Evolutionary conservation across 2,113 vertebrate species (phyloP).

Genomic region (Crotalus helleri): DNA sequence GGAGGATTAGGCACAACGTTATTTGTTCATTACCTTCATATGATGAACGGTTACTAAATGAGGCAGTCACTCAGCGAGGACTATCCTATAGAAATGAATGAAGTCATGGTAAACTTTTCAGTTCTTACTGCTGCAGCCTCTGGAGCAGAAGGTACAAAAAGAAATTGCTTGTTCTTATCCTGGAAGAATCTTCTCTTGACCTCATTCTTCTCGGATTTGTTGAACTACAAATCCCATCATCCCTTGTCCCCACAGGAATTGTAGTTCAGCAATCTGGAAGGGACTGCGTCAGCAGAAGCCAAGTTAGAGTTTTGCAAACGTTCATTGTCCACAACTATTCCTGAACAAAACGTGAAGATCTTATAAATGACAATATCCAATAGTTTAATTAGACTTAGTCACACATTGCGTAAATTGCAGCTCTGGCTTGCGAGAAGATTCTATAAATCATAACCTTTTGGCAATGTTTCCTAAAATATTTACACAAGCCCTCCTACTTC

Average conservation of each 20-base stretch:
- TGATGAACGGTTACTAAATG: too few relatives aligned
- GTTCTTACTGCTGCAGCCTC: too few relatives aligned
- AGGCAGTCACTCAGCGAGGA: too few relatives aligned
- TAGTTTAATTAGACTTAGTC: background rate
- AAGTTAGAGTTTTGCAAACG: background rate
- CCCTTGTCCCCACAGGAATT: background rate
- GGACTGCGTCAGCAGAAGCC: too few relatives aligned
- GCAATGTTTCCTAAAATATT: conserved; percentile 26
- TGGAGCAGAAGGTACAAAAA: too few relatives aligned
- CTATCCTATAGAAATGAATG: too few relatives aligned
- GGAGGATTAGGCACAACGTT: too few relatives aligned
- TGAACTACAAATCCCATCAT: background rate
- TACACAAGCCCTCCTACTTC: background rate
- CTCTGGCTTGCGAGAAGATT: background rate
- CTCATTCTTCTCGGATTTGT: background rate
- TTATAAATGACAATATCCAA: background rate
- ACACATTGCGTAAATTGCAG: background rate
- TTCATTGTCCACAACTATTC: background rate
- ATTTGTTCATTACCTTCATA: too few relatives aligned
- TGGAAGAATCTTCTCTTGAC: background rate
- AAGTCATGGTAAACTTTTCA: too few relatives aligned
- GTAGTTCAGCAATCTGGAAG: background rate
- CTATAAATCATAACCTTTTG: background rate
- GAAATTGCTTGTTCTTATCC: background rate
- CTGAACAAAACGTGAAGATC: background rate